These are phyloP conservation scores for Tenrec ecaudatus DNA, from an alignment of 2,113 vertebrate species.

Conservation along the genomic window DNA sequence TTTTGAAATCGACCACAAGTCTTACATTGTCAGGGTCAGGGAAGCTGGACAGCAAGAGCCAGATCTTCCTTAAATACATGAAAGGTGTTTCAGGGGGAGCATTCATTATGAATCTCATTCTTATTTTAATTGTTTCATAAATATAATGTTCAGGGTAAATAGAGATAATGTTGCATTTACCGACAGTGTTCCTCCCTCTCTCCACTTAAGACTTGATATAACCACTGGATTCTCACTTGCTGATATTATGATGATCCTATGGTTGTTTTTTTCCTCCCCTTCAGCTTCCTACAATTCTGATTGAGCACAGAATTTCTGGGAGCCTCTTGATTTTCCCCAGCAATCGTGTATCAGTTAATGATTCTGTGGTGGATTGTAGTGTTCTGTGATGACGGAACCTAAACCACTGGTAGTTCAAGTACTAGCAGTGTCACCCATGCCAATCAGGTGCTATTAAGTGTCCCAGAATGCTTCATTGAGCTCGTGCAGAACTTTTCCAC, in stretches of 20 bases:
- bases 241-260: background rate
- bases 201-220: background rate
- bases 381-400: too few relatives aligned
- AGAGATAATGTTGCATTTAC: background rate
- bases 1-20: background rate
- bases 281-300: background rate
- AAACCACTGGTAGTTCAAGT: too few relatives aligned
- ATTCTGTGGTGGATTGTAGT: too few relatives aligned
- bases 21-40: background rate
- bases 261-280: background rate
- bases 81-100: background rate
- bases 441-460: too few relatives aligned
- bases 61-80: background rate
- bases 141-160: background rate
- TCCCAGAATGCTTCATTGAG: too few relatives aligned
- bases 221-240: background rate
- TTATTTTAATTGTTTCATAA: background rate
- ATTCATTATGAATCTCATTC: background rate
- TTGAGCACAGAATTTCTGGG: background rate
- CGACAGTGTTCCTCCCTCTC: background rate
- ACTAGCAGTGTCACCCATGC: too few relatives aligned
- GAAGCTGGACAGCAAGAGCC: background rate
- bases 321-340: background rate
- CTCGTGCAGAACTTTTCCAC: too few relatives aligned
- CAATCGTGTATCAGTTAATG: too few relatives aligned